Percentiles rank a stretch among this genome's conserved stretches.
phyloP scores from a whole-genome alignment of 2,113 vertebrate genomes.

The Psettodes erumei region DNA sequence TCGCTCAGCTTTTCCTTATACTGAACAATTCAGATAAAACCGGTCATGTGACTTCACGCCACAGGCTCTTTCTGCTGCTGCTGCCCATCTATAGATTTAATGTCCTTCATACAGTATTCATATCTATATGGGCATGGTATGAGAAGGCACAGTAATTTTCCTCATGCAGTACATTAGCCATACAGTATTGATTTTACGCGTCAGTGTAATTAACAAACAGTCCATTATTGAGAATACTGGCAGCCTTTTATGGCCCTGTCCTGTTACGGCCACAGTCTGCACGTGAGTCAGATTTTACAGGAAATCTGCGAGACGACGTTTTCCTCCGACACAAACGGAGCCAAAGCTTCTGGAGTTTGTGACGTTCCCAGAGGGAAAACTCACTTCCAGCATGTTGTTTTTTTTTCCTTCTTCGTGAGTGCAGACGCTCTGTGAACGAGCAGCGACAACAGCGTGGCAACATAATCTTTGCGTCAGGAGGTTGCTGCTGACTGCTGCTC shows the following conservation, averaged over 20 bases:
- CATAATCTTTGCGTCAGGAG: not conserved
- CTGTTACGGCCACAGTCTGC: not conserved
- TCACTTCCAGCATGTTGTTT: not conserved
- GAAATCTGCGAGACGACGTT: not conserved
- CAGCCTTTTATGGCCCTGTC: not conserved
- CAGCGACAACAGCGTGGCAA: not conserved
- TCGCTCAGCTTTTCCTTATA: not conserved
- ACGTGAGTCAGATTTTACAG: not conserved
- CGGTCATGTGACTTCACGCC: not conserved
- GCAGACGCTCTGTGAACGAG: conserved; percentile 4
- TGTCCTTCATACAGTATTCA: conserved; percentile 32
- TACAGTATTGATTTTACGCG: conserved; percentile 10
- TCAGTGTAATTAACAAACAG: not conserved
- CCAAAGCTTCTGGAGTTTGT: conserved; percentile 16
- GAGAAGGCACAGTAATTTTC: not conserved
- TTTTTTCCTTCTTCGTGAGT: not conserved
- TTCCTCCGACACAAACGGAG: conserved; percentile 7
- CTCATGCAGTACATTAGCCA: conserved; percentile 6
- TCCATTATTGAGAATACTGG: not conserved
- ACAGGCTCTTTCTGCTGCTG: not conserved
- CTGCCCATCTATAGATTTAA: not conserved
- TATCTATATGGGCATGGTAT: not conserved
- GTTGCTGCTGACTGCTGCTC: not conserved
- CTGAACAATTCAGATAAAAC: not conserved
- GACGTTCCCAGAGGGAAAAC: not conserved